Evolutionary conservation across 2,797 vertebrate species (phyloP), one percentile per base, ranked within the genome.

Genomic region (Gephyroberyx darwinii): DNA sequence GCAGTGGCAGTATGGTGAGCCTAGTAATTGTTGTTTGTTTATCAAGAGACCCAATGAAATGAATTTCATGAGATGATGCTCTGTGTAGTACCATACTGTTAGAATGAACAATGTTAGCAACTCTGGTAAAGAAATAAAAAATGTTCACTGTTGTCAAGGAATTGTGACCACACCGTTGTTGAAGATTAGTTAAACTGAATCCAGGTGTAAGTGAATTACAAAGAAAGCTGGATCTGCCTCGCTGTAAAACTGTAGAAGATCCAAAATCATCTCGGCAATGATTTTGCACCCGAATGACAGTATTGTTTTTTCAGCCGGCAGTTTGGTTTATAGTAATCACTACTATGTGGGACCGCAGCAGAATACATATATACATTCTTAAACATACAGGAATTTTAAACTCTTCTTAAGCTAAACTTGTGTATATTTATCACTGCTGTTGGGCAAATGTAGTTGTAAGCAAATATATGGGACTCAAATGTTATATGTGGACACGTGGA

Each of bases 371-470:
- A 3, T 50, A 47, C 43, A 58, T 53, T 79, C 45, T 84, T 66
- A 66, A 77, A 81, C n/a, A 37, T 19, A 74, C 77, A 78, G 73
- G 71, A 84, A 63, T 69, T 81, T 84, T 78, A 58, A 61, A 82
- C 74, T 71, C 51, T 69, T 87, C 69, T 80, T 77, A 90, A 90
- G 66, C 85, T 89, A 59, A 84, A 73, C 50, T 13, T 63, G 20
- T 67, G 82, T 33, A 12, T 88, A 82, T 90, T 81, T 85, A 78
- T 89, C 71, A 74, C 81, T 88, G 84, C 82, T 86, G 81, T 75
- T 63, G 70, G 71, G 58, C 80, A 50, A 81, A 81, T 63, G 50
- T 70, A 74, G 73, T 51, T 70, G 73, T 74, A 78, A 54, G 76
- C 52, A 69, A 70, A 64, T 68, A 58, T 66, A 58, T 53, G 45